Percentiles rank a stretch among this genome's conserved stretches.
These are phyloP conservation scores for Polylopha cassiicola DNA, from an alignment of 2,888 invertebrate species.

Conservation along the genomic window DNA sequence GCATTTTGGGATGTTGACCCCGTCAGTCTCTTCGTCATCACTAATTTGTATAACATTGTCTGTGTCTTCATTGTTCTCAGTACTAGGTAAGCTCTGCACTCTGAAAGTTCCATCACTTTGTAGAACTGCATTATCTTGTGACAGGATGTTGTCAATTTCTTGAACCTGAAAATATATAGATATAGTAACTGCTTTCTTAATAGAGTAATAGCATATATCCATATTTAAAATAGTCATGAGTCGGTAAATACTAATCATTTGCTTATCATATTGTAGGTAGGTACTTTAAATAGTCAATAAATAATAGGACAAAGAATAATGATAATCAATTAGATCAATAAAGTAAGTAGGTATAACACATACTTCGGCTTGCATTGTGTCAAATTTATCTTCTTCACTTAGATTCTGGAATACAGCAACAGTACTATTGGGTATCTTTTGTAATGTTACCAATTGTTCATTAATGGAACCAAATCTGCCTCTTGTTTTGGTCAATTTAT, in stretches of 20 bases:
- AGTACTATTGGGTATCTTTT: conserved; percentile 77
- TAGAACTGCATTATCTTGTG: conserved; percentile 76
- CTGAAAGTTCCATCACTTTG: conserved; percentile 82
- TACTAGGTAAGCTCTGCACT: conserved; percentile 39
- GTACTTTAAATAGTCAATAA: too few relatives aligned
- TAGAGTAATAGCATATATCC: background rate
- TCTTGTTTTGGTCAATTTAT: conserved; percentile 62
- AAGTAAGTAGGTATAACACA: conserved; percentile 26
- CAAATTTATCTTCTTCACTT: conserved; percentile 43
- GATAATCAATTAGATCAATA: too few relatives aligned
- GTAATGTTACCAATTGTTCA: conserved; percentile 54
- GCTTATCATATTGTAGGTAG: too few relatives aligned
- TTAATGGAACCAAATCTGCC: conserved; percentile 35
- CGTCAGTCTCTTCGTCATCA: conserved; percentile 63
- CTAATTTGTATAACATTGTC: conserved; percentile 71
- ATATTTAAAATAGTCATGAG: too few relatives aligned
- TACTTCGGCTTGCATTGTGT: conserved; percentile 80
- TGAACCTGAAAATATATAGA: conserved; percentile 61
- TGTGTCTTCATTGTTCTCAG: conserved; percentile 27
- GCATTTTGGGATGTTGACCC: conserved; percentile 49
- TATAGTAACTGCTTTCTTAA: background rate
- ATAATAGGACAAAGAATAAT: too few relatives aligned
- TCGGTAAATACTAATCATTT: too few relatives aligned
- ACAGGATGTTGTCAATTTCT: conserved; percentile 77
- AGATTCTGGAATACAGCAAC: conserved; percentile 82